Evolutionary conservation across 2,888 invertebrate species (phyloP).

Genomic region (Lasioglossum figueresi): DNA sequence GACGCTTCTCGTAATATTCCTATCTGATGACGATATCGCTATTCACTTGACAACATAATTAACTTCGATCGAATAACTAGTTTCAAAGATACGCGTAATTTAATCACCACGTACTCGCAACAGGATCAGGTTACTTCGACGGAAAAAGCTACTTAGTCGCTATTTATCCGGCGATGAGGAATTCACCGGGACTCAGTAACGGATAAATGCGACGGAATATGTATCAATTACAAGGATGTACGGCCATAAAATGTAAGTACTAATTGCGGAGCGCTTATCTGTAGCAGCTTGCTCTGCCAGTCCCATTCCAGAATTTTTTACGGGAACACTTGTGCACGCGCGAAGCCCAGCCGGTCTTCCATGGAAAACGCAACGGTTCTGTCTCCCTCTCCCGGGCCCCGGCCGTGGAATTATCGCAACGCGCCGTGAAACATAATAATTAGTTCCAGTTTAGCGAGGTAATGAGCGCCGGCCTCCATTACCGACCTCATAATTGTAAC

Average conservation of each 20-base stretch:
- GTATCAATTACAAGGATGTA: conserved; percentile 5
- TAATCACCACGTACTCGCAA: neutral
- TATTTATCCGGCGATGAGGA: neutral
- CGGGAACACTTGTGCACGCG: neutral
- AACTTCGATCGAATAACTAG: neutral
- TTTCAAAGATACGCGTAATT: neutral
- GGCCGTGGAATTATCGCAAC: conserved; percentile 61
- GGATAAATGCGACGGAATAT: neutral
- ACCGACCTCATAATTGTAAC: conserved; percentile 77
- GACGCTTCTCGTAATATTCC: neutral
- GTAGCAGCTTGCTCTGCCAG: neutral
- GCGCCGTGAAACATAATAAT: conserved; percentile 75
- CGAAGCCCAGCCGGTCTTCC: neutral
- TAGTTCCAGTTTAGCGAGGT: conserved; percentile 76
- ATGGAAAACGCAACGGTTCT: conserved; percentile 40
- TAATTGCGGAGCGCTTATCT: neutral
- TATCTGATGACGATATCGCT: neutral
- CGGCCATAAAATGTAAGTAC: neutral
- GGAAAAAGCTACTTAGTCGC: neutral
- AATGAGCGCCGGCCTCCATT: conserved; percentile 72
- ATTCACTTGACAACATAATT: neutral
- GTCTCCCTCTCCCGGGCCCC: neutral
- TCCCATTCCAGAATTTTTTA: conserved; percentile 16
- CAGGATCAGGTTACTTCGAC: neutral
- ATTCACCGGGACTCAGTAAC: neutral